phyloP scores from a whole-genome alignment of 2,797 vertebrate species.

The Eremophila alpestris region DNA sequence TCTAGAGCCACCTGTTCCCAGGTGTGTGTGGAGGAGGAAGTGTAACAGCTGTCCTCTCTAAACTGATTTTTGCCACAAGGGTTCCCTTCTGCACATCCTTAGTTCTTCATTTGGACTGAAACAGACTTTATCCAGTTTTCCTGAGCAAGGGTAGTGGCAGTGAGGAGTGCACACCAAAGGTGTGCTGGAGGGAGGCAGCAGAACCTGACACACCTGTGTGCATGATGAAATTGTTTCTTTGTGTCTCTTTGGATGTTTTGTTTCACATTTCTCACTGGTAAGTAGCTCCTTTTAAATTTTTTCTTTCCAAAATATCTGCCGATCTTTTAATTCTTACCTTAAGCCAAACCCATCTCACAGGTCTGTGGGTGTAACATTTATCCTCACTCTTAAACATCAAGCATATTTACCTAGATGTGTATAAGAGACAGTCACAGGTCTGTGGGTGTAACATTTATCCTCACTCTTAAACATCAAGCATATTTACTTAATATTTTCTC shows the following conservation, averaged over 20 bases:
- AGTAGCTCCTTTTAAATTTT: neutral
- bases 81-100: neutral
- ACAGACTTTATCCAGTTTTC: neutral
- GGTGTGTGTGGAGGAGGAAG: neutral
- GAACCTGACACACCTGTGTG: neutral
- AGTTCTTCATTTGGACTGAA: neutral
- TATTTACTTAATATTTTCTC: neutral
- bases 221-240: neutral
- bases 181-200: neutral
- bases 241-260: neutral
- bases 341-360: neutral
- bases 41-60: neutral
- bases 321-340: neutral
- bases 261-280: slow-evolving; percentile 15
- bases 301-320: neutral
- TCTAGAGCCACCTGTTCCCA: neutral
- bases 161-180: neutral
- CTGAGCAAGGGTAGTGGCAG: neutral
- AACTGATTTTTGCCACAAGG: neutral
- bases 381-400: neutral
- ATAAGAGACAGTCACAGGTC: too few species aligned
- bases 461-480: neutral
- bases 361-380: neutral
- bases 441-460: neutral
- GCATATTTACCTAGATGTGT: fast-evolving